A percentile compares a stretch with the other conserved stretches of the same genome.
Evolutionary conservation across 2,888 invertebrate genomes (phyloP).

Genomic region (Oligia fasciuncula): DNA sequence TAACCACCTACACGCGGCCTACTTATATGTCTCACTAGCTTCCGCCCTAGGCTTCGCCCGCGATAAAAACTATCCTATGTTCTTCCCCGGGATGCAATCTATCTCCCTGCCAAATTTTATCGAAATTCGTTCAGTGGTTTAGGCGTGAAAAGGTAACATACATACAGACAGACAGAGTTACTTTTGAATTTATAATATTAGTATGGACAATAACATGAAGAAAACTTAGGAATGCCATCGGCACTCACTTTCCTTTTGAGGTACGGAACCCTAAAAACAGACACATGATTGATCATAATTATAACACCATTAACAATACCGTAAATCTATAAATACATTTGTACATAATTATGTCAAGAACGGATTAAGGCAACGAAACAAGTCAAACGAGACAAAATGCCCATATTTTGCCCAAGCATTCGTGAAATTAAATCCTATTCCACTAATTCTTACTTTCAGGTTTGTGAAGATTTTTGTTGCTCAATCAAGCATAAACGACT

Average conservation of each 20-base stretch:
- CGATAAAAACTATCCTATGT: too few relatives aligned
- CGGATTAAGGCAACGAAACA: background rate
- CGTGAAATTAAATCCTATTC: constrained; percentile 31
- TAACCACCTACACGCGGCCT: too few relatives aligned
- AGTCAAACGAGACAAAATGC: background rate
- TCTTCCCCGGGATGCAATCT: too few relatives aligned
- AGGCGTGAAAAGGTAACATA: too few relatives aligned
- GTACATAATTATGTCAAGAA: constrained; percentile 14
- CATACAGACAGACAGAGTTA: too few relatives aligned
- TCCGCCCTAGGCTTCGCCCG: too few relatives aligned
- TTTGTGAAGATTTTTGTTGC: background rate
- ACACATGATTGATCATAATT: background rate
- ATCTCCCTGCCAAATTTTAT: too few relatives aligned
- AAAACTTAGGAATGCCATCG: too few relatives aligned
- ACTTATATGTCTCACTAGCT: background rate
- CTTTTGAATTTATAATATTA: too few relatives aligned
- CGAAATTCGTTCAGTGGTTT: too few relatives aligned
- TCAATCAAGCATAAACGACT: constrained; percentile 1
- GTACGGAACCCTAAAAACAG: too few relatives aligned
- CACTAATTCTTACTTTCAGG: constrained; percentile 28
- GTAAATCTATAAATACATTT: background rate
- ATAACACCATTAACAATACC: background rate
- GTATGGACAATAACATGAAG: background rate
- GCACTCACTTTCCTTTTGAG: background rate
- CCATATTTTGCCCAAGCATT: background rate